Evolutionary conservation across 2,888 invertebrate genomes (phyloP), one percentile per base, ranked within the genome.

Genomic region (Tinea trinotella): DNA sequence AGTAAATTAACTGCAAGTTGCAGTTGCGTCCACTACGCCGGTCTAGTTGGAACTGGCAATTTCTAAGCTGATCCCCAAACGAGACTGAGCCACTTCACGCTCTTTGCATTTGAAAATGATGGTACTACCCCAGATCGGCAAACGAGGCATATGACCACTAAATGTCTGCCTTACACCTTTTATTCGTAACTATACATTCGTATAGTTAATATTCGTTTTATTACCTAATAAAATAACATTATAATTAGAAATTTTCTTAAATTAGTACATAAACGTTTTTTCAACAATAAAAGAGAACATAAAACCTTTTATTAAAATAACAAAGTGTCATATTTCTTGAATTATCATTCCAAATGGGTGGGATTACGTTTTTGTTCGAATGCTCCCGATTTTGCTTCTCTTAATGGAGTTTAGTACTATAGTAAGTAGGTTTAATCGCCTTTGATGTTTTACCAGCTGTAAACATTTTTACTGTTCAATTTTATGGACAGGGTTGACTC

Each of bases 401-500:
- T 46, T 46, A 46, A 46, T 46, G 17, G 19, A 5, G 46, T 46
- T 19, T 46, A 19, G 46, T 19, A 18, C 19, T 19, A 46, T 46
- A 19, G 46, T 19, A 46, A 46, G 7, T 46, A 46, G 18, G 62
- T 67, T 67, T 68, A 66, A 71, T 64, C 62, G 60, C 60, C 62
- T 67, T 65, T 62, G 63, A 66, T 66, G 66, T 69, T 71, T 65
- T 62, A 61, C 62, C 61, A 66, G 71, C 64, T 68, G 68, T 76
- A 69, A 75, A 72, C 62, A 54, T 60, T 50, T 71, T 73, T 71
- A 75, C 61, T 65, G 66, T 70, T 64, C 59, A 58, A 59, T 63
- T 71, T 74, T 74, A 64, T 67, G 66, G 62, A 59, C 60, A 4
- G 30, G 30, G 30, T 30, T 7, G 30, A 2, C n/a, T 7, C 7